Evolutionary conservation across 2,797 vertebrate genomes (phyloP), one percentile per base, ranked within the genome.

Genomic region (Pachyuromys duprasi): DNA sequence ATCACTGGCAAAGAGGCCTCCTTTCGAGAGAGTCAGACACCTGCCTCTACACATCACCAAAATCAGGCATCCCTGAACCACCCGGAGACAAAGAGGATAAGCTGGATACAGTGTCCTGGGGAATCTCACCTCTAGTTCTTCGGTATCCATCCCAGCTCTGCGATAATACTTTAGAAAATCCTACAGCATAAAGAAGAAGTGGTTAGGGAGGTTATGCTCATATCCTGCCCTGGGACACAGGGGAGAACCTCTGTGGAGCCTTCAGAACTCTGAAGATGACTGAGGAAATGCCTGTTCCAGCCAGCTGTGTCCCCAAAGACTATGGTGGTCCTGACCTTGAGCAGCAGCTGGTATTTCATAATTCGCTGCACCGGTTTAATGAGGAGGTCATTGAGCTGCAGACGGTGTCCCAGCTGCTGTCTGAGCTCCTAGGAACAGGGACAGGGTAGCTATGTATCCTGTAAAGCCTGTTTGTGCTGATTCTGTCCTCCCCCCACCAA

Each of bases 91-190:
- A 91, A 55, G 62, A 78, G 42, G 49, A 84, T 20, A 86, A 78
- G 60, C 12, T 67, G 31, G 33, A 65, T 1, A 36, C 33, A 14
- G 74, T 65, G 45, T 82, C 78, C 78, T 45, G 81, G 67, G 26
- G 49, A 6, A 14, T 55, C 98, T 94, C 98, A 99, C 99, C 99
- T 99, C 99, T 92, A 99, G 94, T 96, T 99, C 99, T 92, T 99
- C 98, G 0, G 98, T 99, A 97, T 99, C 99, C 99, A 99, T 99
- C 96, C 99, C 99, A 95, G 99, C 99, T 98, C 99, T 99, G 94
- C 99, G 99, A 97, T 99, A 99, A 98, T 99, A 99, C 98, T 99
- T 99, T 90, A 99, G 98, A 98, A 99, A 99, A 98, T 99, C 99
- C 99, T 99, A 98, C 98, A 97, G 97, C 3, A 22, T 91, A 97